These are phyloP conservation scores for Umimayanthus chanpuru DNA, from an alignment of 92 coral and sea anemone species.

Conservation along the genomic window DNA sequence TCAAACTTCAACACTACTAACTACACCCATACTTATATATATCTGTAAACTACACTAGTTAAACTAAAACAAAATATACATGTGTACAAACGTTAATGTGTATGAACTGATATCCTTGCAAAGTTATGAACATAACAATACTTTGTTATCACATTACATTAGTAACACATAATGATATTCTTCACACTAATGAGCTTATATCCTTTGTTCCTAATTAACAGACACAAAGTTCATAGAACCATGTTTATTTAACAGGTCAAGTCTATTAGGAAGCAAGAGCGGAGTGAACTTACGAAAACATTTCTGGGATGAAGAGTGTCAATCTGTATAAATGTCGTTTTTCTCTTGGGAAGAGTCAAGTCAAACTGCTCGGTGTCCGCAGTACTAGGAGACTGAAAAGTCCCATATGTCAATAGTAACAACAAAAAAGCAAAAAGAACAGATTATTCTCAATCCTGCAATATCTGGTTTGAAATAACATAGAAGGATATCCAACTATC, in stretches of 20 bases:
- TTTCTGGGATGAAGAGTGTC: constrained; percentile 86
- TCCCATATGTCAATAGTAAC: background rate
- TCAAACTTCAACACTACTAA: too few species aligned
- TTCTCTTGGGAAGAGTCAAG: constrained; percentile 33
- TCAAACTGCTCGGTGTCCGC: background rate
- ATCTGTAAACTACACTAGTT: too few species aligned
- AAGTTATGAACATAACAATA: background rate
- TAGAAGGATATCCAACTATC: background rate
- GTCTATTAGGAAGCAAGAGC: background rate
- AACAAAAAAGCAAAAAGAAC: background rate
- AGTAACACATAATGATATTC: too few species aligned
- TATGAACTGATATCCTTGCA: too few species aligned
- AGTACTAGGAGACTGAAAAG: constrained; percentile 5
- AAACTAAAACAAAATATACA: too few species aligned
- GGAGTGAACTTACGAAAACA: constrained; percentile 81
- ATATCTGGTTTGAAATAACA: background rate
- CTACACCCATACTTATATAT: too few species aligned
- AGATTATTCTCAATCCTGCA: too few species aligned
- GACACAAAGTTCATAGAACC: background rate
- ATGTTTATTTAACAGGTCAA: too few species aligned
- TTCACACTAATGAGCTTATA: too few species aligned
- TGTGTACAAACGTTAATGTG: too few species aligned
- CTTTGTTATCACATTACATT: too few species aligned
- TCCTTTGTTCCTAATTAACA: too few species aligned
- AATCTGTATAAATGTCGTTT: constrained; percentile 82